Percentiles rank a stretch among this genome's conserved stretches.
These are phyloP conservation scores for Anguilla obscura DNA, from an alignment of 2,797 vertebrate species.

Conservation along the genomic window DNA sequence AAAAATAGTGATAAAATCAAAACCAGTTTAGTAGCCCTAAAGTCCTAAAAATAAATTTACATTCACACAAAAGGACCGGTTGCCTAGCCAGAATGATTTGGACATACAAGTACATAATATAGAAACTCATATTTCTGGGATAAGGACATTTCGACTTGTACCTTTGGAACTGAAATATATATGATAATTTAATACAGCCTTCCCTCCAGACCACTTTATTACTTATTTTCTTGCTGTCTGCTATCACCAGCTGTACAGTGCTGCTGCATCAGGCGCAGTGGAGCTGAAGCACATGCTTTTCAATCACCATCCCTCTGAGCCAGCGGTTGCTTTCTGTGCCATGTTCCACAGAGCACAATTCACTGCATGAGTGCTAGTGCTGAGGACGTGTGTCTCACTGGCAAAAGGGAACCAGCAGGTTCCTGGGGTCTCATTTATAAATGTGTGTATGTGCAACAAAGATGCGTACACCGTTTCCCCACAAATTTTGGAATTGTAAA, in stretches of 20 bases:
- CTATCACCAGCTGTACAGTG: background rate
- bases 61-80: background rate
- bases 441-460: background rate
- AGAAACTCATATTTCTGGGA: background rate
- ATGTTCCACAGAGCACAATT: background rate
- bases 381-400: background rate
- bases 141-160: background rate
- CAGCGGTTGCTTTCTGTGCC: background rate
- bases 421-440: background rate
- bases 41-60: background rate
- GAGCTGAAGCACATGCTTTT: background rate
- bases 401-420: background rate
- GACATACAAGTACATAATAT: background rate
- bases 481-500: background rate
- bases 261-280: background rate
- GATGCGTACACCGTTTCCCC: background rate
- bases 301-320: background rate
- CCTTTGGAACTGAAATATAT: background rate
- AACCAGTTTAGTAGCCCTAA: no score
- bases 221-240: background rate
- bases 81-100: background rate
- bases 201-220: background rate
- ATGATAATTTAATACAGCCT: background rate
- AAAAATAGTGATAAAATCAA: no score
- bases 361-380: background rate